Evolutionary conservation across 1,140 invertebrate genomes (phyloP), one percentile per base, ranked within the genome.

Genomic region (Habropoda laboriosa): DNA sequence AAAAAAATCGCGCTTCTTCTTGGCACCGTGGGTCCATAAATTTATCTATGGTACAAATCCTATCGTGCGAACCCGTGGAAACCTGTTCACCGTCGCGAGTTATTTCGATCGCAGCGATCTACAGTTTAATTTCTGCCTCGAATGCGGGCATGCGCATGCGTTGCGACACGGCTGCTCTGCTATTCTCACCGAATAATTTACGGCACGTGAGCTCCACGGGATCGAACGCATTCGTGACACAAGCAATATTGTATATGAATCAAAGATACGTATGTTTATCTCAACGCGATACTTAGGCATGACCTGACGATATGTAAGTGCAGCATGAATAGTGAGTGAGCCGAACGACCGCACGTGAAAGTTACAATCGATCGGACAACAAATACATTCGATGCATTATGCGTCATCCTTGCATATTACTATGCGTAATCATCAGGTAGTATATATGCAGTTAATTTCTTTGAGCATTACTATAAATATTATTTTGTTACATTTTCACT

Each of bases 161-260:
- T 70, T 53, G 64, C 82, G 82, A 77, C 82, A 85, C 83, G 73
- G 78, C 78, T 79, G 77, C 82, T 85, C 78, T 80, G 81, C 83
- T 84, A 84, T 85, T 85, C 83, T 85, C 83, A 84, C 83, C 81
- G 77, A 85, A 84, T 83, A 85, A 85, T 85, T 85, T 85, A 85
- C 83, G 67, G 82, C 83, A 85, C 83, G 83, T 85, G 83, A 85
- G 83, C 83, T 85, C 82, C 82, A 72, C 82, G 72, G 82, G 83
- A 85, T 83, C 76, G 83, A 80, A 85, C 76, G 77, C 77, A 60
- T 85, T 85, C 79, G 74, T 84, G 83, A 85, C 67, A 76, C 63
- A n/a, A 72, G 60, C 77, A 40, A 74, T 72, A 77, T 73, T 58
- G 64, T 83, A 63, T 61, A 84, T 85, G 82, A 85, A 85, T 85